Conservation (phyloP, 37 sponge, comb jelly and placozoan genomes). For the Spongilla lacustris region DNA sequence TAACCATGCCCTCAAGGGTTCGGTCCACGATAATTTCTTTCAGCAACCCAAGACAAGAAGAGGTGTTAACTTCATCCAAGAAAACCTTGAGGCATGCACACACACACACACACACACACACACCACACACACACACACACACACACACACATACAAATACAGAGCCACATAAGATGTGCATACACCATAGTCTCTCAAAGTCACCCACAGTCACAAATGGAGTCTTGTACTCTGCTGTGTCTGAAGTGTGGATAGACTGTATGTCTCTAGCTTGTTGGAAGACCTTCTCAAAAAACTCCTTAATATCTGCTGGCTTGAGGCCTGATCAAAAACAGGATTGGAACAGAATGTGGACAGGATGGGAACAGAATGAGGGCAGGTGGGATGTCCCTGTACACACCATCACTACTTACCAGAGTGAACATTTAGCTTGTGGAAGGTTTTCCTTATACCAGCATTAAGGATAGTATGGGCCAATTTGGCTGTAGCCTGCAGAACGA, state of each 20-base stretch:
- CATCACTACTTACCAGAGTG: conserved; percentile 83
- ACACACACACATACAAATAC: not conserved
- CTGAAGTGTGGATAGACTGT: conserved; percentile 2
- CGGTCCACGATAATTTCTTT: conserved; percentile 88
- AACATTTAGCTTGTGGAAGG: conserved; percentile 87
- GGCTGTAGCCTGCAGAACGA: conserved; percentile 42
- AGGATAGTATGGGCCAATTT: conserved; percentile 50
- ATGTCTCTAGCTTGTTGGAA: conserved; percentile 49
- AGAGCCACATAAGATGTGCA: too few species aligned
- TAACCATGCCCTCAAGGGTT: conserved; percentile 75
- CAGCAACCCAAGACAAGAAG: conserved; percentile 87
- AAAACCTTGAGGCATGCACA: conserved; percentile 46
- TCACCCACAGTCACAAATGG: conserved; percentile 70
- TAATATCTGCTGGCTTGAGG: conserved; percentile 49
- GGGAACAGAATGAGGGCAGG: too few species aligned
- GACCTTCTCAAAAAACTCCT: conserved; percentile 49
- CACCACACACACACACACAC: conserved; percentile 2
- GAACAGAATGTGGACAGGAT: too few species aligned
- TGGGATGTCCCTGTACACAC: too few species aligned
- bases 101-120: not conserved
- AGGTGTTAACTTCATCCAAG: conserved; percentile 91
- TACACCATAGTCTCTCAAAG: too few species aligned
- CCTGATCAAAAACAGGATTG: conserved; percentile 24
- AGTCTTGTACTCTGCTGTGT: not conserved
- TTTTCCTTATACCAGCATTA: conserved; percentile 36